Base-by-base conservation (phyloP, 2,113 vertebrate species). In the Gymnorhina tibicen region DNA sequence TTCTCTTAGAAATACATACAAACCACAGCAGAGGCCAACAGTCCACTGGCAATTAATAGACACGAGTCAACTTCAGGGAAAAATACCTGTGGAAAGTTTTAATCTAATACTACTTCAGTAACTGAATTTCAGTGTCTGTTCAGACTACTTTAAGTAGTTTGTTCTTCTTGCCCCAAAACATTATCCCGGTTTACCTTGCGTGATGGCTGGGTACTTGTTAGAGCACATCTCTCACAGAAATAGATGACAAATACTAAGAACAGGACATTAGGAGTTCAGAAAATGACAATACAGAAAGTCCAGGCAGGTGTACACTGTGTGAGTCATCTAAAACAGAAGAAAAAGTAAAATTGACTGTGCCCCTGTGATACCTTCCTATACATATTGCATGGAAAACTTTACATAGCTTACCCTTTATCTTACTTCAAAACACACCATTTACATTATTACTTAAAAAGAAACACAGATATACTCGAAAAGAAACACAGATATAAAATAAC, bases 1-100 rank as follows among this genome's bases (percentile, higher is more conserved):
- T 94, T 88, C 90, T 95, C 70, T 82, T 84, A 94, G 76, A 96
- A 94, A 91, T 72, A 92, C 74, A 94, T 47, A 94, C 44, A 91
- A 88, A 81, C 50, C 49, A 94, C 72, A 93, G 82, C 90, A 94
- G 44, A 84, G 47, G 41, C 37, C 52, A 94, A 68, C 60, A 81
- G 81, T 78, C 66, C 68, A 60, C 76, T 41, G 32, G 64, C 44
- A 72, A 70, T n/a, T 77, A 83, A 96, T 0, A 77, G 56, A 46
- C 52, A 90, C 12, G n/a, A 85, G 14, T 77, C 60, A 92, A 17
- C 8, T 85, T 37, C 22, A 72, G 64, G 49, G 15, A 58, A 91
- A 86, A 85, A 44, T 10, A 74, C 41, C 56, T 7, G 22, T 26
- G 60, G 22, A 39, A 78, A 66, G n/a, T 63, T 83, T 91, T 41